Evolutionary conservation across 2,797 vertebrate genomes (phyloP), one percentile per base, ranked within the genome.

Genomic region (Neosilurus hyrtlii): DNA sequence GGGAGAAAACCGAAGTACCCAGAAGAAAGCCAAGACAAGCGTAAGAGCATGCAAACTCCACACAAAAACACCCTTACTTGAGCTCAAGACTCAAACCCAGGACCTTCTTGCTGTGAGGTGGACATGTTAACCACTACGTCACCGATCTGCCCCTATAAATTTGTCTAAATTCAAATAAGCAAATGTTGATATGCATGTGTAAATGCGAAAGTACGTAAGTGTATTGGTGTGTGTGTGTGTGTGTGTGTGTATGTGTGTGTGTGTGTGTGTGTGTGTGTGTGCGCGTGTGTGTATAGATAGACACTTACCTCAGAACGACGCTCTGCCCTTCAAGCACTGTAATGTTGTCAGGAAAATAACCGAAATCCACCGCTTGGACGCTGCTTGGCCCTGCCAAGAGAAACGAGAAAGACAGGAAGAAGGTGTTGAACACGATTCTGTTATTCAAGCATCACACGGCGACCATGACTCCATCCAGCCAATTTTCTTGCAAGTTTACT

Each of bases 311-410:
- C 91, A 97, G 93, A 86, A 94, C 94, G 89, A 96, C 95, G 52
- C 93, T 96, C 83, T 96, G 94, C 24, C 96, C 96, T 91, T 97
- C 96, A 80, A 95, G 90, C 81, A 97, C 96, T 0, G 96, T 97
- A 90, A 97, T 96, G 93, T 97, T 97, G 91, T 96, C 96, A 0
- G 95, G 95, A 43, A 95, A 93, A 87, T 95, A 94, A 90, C 90
- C 93, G 89, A 95, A 94, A 88, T 97, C 96, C 51, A 93, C 93
- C 83, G 94, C 95, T 68, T 90, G 91, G 75, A 93, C 93, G 24
- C 93, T 91, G 89, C 94, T 90, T 89, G 94, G 92, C 54, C 94
- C 96, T 97, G 93, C 89, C 88, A 90, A 91, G 88, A 86, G 83
- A 91, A 90, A 92, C 4, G 51, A 88, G 82, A 88, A 35, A 79